Conservation (phyloP, 2,888 invertebrate genomes). For the Caenorhabditis doughertyi region DNA sequence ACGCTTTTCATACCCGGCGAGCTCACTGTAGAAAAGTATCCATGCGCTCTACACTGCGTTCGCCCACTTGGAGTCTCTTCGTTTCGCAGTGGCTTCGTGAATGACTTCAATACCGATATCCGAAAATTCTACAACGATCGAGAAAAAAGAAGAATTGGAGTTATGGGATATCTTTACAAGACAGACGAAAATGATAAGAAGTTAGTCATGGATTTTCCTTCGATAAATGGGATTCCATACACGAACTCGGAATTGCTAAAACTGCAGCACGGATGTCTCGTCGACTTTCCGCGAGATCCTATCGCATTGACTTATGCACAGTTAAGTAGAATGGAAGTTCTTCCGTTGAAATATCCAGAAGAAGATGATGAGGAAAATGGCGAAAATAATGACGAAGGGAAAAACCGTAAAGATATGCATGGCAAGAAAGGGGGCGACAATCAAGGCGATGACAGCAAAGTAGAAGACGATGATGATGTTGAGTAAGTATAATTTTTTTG, state of each 20-base stretch:
- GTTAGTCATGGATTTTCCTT: conserved; percentile 26
- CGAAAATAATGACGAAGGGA: neutral
- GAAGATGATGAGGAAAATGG: neutral
- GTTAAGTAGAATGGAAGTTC: neutral
- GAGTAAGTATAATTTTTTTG: neutral
- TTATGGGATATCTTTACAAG: conserved; percentile 7
- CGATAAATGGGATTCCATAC: neutral
- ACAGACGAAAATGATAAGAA: neutral
- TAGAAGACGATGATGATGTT: neutral
- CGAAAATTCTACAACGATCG: conserved; percentile 1
- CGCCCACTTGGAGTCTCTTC: conserved; percentile 2
- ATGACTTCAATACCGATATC: conserved; percentile 1
- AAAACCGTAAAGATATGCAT: too few relatives aligned
- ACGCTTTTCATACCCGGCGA: conserved; percentile 11
- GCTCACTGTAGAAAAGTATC: conserved; percentile 10
- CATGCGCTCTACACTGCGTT: conserved; percentile 30
- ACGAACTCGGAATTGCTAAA: conserved; percentile 4
- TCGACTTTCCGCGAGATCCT: too few relatives aligned
- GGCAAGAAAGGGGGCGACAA: too few relatives aligned
- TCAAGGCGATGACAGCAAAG: neutral
- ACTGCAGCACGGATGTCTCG: neutral
- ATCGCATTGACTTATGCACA: conserved; percentile 2
- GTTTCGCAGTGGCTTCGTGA: conserved; percentile 5
- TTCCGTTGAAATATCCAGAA: neutral
- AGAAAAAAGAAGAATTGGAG: neutral